Percentiles rank a stretch among this genome's conserved stretches.
Conservation (phyloP, 2,797 vertebrate species). For the Gymnoscopelus microlampas region DNA sequence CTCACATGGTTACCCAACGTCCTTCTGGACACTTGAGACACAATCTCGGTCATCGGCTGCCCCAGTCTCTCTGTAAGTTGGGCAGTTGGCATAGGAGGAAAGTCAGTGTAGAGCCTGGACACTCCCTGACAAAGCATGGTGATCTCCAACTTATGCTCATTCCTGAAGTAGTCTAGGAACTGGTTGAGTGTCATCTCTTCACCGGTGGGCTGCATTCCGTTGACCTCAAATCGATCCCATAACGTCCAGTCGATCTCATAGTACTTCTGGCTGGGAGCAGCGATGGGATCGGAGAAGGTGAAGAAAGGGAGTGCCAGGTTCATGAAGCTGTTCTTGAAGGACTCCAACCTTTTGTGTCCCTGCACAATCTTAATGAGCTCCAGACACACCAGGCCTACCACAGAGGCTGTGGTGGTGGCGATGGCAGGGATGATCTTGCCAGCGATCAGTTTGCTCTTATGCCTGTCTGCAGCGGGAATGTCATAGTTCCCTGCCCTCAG, state of each 20-base stretch:
- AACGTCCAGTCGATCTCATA: constrained; percentile 94
- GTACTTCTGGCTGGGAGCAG: constrained; percentile 94
- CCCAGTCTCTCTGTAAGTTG: constrained; percentile 93
- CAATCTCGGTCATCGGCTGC: constrained; percentile 95
- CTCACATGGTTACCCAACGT: constrained; percentile 95
- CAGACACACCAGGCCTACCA: constrained; percentile 94
- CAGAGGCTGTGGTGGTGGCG: constrained; percentile 91
- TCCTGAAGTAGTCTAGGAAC: constrained; percentile 95
- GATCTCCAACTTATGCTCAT: constrained; percentile 92
- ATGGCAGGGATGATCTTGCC: constrained; percentile 98
- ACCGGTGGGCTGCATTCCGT: constrained; percentile 86
- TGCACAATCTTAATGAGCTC: constrained; percentile 94
- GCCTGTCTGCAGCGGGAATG: constrained; percentile 92
- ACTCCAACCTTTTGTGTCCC: constrained; percentile 87
- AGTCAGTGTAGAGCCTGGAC: constrained; percentile 97
- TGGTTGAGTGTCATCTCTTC: constrained; percentile 95
- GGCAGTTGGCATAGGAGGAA: constrained; percentile 87
- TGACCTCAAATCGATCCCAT: constrained; percentile 97
- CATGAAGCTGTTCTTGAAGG: constrained; percentile 94
- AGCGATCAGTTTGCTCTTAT: constrained; percentile 97
- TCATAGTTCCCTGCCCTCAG: constrained; percentile 94
- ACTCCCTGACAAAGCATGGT: constrained; percentile 97
- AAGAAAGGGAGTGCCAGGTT: constrained; percentile 96
- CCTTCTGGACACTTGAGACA: constrained; percentile 95
- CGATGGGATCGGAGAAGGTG: constrained; percentile 92